Base-by-base conservation (phyloP, 2,113 vertebrate genomes). In the Pygoscelis antarcticus region DNA sequence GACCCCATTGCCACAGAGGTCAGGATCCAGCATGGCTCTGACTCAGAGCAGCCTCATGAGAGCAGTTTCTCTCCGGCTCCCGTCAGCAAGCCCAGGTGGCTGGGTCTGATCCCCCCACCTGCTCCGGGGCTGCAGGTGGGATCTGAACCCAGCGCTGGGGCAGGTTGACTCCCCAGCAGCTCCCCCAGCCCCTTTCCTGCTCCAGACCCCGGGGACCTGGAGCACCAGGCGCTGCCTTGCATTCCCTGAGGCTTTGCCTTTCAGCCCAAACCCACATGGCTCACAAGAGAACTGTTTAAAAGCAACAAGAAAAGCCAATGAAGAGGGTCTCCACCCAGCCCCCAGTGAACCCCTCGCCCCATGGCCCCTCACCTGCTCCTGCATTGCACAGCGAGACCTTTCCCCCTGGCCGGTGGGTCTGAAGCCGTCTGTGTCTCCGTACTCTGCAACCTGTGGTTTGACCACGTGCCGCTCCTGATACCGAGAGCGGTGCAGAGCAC, bases 61-160 rank as follows among this genome's bases (percentile, higher is more conserved):
- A 70, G 21, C 61, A 6, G 18, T 66, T 77, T 62, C 3, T 1
- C 38, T 54, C 49, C 3, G 4, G 9, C 36, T 29, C 32, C 34
- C 4, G 0, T 23, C 51, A 66, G 51, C 0, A 1, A 88, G 17
- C 11, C 19, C n/a, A 42, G 36, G 32, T 0, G 1, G 27, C 8
- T 1, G 5, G 16, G 14, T 15, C 29, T 34, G 16, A 57, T 23
- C 2, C 23, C 30, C 16, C 2, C 14, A 38, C 11, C 4, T 0
- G 0, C 38, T 61, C 44, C 0, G 0, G 22, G 19, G 21, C 13
- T 3, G 2, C 66, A 60, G 44, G 3, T 44, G 54, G 40, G n/a
- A 25, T 38, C 46, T 52, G 52, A 82, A 20, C 47, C 14, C 52
- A 10, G 34, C 4, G 6, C 26, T 1, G 2, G 11, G 5, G 16